Conservation (phyloP, 2,888 invertebrate genomes). For the Clostera curtula region DNA sequence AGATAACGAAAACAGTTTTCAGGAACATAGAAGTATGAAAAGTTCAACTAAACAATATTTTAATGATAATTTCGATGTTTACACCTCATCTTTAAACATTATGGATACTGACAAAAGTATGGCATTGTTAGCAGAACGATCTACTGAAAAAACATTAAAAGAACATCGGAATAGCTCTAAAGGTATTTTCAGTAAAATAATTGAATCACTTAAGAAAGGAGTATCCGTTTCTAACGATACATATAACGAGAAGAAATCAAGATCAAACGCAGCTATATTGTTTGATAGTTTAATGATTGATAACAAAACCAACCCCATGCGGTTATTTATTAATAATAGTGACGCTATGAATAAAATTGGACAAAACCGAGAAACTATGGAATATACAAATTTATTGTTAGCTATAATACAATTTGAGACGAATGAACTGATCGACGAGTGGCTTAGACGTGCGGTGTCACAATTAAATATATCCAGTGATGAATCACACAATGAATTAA, state of each 20-base stretch:
- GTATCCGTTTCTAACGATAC: slow-evolving; percentile 1
- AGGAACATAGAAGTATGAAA: too few species aligned
- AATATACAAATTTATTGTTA: slow-evolving; percentile 24
- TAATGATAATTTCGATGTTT: too few species aligned
- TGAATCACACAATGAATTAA: neutral
- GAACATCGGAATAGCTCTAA: too few species aligned
- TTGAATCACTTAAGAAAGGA: neutral
- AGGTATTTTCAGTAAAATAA: neutral
- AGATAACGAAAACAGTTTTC: too few species aligned
- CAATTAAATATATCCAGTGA: slow-evolving; percentile 1
- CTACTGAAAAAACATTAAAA: too few species aligned
- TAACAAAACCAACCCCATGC: slow-evolving; percentile 12
- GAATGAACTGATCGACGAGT: slow-evolving; percentile 23
- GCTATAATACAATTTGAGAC: slow-evolving; percentile 37
- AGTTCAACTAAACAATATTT: too few species aligned
- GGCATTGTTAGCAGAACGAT: too few species aligned
- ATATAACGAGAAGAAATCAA: slow-evolving; percentile 1
- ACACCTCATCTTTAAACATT: too few species aligned
- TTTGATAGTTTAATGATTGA: slow-evolving; percentile 25
- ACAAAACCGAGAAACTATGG: too few species aligned
- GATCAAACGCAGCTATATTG: neutral
- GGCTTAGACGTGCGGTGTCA: slow-evolving; percentile 17
- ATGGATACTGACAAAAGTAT: too few species aligned
- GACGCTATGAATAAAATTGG: too few species aligned
- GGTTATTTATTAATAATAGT: slow-evolving; percentile 4